Base-by-base conservation (phyloP, 2,888 invertebrate species). In the Lacanobia wlatinum region DNA sequence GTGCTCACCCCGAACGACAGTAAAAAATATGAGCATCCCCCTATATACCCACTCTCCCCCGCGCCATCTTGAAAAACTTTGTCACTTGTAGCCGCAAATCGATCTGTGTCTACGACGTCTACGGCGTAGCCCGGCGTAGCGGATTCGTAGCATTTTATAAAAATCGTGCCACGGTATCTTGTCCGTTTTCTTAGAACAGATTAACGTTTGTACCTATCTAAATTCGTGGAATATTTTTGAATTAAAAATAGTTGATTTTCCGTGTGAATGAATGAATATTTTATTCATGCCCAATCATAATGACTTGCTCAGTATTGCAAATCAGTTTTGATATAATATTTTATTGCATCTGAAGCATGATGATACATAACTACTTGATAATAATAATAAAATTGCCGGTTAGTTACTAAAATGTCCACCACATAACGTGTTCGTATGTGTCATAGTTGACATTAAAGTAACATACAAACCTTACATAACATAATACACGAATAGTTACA, bases 11-110 rank as follows among this genome's bases (percentile, higher is more conserved):
- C 93, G 93, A 91, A 78, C 94, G 96, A 96, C 96, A 95, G 95
- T 95, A 96, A 96, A 96, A 96, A 96, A 96, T 96, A 95, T 96
- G 95, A 95, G 94, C 94, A 95, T 95, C 95, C 92, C 93, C 92
- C 91, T 87, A 72, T 80, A 87, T 86, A 84, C 85, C 87, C 80
- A 87, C 88, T 84, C 85, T 87, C 89, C 88, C 88, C 89, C 87
- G 90, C 95, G 95, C 95, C 95, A 95, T 95, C 95, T 95, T 95
- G 95, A 94, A 95, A 95, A 95, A 95, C 92, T 95, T 95, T 95
- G 95, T 95, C 96, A 95, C 93, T 95, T 93, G 94, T 94, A 94
- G 92, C 95, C 95, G 90, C 95, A 94, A 91, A 95, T 95, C 95
- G 95, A 95, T 95, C 92, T 94, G 93, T 94, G 93, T 95, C 94